Conservation (phyloP, 2,113 vertebrate species). For the Eulemur rufifrons region DNA sequence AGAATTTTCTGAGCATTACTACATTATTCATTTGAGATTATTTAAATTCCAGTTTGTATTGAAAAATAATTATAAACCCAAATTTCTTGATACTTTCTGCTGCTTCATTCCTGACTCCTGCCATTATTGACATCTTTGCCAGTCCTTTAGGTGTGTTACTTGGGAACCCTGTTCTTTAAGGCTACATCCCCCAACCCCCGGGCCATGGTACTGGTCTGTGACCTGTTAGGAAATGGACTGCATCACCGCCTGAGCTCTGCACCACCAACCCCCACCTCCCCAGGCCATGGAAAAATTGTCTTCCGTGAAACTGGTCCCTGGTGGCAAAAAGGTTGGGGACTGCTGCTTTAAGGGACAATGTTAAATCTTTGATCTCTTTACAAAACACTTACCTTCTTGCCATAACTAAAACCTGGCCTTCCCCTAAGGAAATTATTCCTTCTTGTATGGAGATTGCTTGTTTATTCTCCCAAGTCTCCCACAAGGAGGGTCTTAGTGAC, state of each 20-base stretch:
- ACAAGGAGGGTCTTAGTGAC: neutral
- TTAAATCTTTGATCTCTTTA: neutral
- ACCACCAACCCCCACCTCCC: too few species aligned
- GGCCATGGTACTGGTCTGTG: too few species aligned
- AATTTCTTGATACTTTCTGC: neutral
- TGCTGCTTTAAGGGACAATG: neutral
- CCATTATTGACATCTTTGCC: neutral
- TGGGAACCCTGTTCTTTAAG: neutral
- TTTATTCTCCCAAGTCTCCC: neutral
- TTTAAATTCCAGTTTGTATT: constrained; percentile 28
- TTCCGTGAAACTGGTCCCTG: too few species aligned
- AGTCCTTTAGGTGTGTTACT: neutral
- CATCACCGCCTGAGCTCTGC: too few species aligned
- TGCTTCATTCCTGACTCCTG: neutral
- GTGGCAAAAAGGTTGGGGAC: neutral
- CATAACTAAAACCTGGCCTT: neutral
- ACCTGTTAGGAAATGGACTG: too few species aligned
- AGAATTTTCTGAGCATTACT: constrained; percentile 25
- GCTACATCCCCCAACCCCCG: too few species aligned
- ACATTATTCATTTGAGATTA: neutral
- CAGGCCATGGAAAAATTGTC: too few species aligned
- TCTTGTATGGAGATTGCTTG: neutral
- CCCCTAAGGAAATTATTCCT: neutral
- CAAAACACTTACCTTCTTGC: neutral
- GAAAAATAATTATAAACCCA: neutral